Percentiles rank a stretch among this genome's conserved stretches.
Conservation (phyloP, 2,113 vertebrate genomes). For the Menidia beryllina region DNA sequence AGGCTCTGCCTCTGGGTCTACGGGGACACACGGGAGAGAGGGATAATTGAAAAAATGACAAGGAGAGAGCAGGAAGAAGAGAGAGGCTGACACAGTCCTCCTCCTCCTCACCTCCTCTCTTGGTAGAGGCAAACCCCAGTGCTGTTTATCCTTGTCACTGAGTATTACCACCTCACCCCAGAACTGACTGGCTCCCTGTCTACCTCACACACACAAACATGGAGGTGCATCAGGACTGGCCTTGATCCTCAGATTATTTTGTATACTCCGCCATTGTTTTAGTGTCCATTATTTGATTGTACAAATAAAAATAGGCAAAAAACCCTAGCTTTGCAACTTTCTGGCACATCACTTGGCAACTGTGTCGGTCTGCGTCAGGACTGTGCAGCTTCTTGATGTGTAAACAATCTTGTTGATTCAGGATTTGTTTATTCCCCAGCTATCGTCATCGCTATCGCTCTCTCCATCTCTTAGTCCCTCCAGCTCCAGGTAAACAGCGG, state of each 20-base stretch:
- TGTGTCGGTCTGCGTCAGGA: neutral
- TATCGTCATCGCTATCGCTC: constrained; percentile 53
- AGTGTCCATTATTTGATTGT: neutral
- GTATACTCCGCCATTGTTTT: neutral
- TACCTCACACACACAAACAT: constrained; percentile 40
- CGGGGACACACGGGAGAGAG: constrained; percentile 68
- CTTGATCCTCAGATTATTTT: constrained; percentile 6
- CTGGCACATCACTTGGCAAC: neutral
- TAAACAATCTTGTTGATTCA: constrained; percentile 41
- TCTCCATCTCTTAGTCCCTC: constrained; percentile 39
- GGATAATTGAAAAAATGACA: constrained; percentile 87
- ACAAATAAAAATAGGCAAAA: neutral
- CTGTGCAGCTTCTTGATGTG: neutral
- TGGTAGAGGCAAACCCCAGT: constrained; percentile 75
- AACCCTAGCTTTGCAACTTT: constrained; percentile 10
- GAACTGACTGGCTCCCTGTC: constrained; percentile 54
- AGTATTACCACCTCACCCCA: constrained; percentile 79
- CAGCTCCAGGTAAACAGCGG: constrained; percentile 70
- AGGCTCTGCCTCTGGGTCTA: constrained; percentile 70
- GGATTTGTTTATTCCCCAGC: constrained; percentile 70
- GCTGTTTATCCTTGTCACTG: constrained; percentile 86
- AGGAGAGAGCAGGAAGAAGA: constrained; percentile 72
- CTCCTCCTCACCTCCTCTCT: constrained; percentile 46
- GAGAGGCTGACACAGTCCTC: constrained; percentile 57
- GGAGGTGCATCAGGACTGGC: neutral